Base-by-base conservation (phyloP, 2,888 invertebrate species). In the Ennomos erosarius region DNA sequence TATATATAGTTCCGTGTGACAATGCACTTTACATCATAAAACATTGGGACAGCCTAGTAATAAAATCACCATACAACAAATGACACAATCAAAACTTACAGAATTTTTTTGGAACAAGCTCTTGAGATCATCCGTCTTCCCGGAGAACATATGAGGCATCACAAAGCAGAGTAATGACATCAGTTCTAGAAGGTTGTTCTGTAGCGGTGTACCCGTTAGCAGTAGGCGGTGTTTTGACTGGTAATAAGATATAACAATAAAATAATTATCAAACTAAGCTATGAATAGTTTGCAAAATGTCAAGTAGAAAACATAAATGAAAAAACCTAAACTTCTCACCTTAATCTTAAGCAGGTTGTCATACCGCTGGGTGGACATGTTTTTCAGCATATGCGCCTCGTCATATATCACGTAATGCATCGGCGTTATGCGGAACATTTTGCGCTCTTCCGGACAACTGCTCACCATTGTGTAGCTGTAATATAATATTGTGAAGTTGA, bases 331-430 rank as follows among this genome's bases (percentile, higher is more conserved):
- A 16, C 3, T 33, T 37, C 77, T 71, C 75, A 96, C 96, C 84
- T 95, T 97, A 53, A 99, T 97, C 75, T 96, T 95, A 75, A 98
- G 96, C 54, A 99, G 92, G 82, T 97, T 96, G 73, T 97, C 96
- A 78, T 98, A 99, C 71, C 99, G 93, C 74, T 96, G 95, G 0
- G 99, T 98, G 54, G 96, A 95, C 98, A 99, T 99, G 81, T 99
- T 99, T 85, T 99, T 99, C 37, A 99, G 91, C 98, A 99, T 98
- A 81, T 99, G 99, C 0, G 98, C 99, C 81, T 99, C 99, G 83
- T 99, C 99, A 81, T 99, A 99, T 16, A 99, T 93, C 0, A 98
- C 98, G 81, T 99, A 99, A 81, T 98, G 96, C 84, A 99, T 95
- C 45, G 95, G 94, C 60, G 97, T 96, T 38, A 98, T 96, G 59